Evolutionary conservation across 2,113 vertebrate species (phyloP).

Genomic region (Rhinolophus sinicus): DNA sequence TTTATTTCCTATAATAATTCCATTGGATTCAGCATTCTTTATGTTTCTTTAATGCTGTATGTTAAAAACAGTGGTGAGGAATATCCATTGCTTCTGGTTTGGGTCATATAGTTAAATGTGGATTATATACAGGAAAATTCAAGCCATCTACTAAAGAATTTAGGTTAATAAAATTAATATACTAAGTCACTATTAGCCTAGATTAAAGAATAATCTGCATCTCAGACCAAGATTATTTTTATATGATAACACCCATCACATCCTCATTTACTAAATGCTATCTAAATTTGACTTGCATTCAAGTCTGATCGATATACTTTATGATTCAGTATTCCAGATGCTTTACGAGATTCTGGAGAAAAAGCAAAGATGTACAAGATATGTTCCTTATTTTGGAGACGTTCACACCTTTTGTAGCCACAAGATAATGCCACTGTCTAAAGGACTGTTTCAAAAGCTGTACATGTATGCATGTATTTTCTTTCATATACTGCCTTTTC

Average conservation of each 20-base stretch:
- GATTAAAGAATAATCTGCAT: neutral
- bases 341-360: neutral
- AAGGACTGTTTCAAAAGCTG: neutral
- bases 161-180: neutral
- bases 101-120: neutral
- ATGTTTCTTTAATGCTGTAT: neutral
- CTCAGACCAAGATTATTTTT: neutral
- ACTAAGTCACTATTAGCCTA: neutral
- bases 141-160: neutral
- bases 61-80: neutral
- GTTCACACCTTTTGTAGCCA: neutral
- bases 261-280: neutral
- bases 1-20: neutral
- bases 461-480: neutral
- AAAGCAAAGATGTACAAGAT: neutral
- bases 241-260: neutral
- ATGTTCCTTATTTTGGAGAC: neutral
- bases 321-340: neutral
- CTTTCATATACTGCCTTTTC: neutral
- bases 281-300: neutral
- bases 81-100: neutral
- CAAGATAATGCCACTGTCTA: neutral
- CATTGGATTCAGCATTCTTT: neutral
- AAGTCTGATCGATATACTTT: neutral
- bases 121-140: neutral